Evolutionary conservation across 2,888 invertebrate genomes (phyloP).

Genomic region (Cetonia aurata): DNA sequence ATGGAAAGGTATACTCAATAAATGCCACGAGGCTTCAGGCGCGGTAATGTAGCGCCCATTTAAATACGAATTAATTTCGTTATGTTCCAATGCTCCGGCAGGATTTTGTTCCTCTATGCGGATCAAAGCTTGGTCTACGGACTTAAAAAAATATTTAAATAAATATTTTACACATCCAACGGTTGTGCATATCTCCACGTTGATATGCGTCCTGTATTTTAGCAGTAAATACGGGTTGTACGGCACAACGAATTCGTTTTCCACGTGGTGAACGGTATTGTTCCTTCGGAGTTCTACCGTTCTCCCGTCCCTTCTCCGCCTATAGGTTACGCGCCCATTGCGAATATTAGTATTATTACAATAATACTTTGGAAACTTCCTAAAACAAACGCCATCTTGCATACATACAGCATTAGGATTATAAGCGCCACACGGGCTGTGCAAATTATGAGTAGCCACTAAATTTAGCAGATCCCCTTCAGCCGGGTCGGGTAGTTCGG

Average conservation of each 20-base stretch:
- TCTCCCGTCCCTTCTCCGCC: constrained; percentile 51
- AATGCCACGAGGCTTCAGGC: constrained; percentile 9
- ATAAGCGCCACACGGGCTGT: no score
- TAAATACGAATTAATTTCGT: not conserved
- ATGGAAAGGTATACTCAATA: constrained; percentile 3
- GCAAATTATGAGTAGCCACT: no score
- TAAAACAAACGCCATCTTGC: constrained; percentile 53
- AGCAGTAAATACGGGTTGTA: constrained; percentile 47
- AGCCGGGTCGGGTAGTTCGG: constrained; percentile 14
- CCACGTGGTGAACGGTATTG: constrained; percentile 42
- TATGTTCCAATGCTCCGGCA: no score
- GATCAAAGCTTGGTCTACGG: no score
- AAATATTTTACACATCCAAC: constrained; percentile 56
- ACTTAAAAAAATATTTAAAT: constrained; percentile 51
- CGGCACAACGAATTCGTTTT: constrained; percentile 59
- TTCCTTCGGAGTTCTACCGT: not conserved
- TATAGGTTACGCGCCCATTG: no score
- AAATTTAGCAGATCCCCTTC: constrained; percentile 12
- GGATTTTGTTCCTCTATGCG: no score
- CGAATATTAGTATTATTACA: constrained; percentile 50
- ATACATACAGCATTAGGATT: constrained; percentile 46
- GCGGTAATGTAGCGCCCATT: no score
- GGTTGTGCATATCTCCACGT: no score
- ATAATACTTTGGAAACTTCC: constrained; percentile 54
- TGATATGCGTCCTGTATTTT: constrained; percentile 56